Conservation (phyloP, 37 sponge, comb jelly and placozoan genomes). For the Sycon ciliatum region DNA sequence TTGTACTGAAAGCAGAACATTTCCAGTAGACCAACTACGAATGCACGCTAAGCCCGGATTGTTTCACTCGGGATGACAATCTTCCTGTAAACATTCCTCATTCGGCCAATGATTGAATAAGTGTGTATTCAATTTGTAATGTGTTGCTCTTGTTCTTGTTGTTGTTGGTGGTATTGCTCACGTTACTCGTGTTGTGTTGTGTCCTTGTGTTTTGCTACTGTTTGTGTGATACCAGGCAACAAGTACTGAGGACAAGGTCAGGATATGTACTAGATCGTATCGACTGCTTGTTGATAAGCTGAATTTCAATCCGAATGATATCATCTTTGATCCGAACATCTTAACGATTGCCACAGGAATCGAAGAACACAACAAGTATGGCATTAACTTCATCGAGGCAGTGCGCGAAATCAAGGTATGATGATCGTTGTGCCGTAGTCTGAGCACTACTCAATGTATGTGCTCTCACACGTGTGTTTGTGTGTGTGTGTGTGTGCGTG, state of each 20-base stretch:
- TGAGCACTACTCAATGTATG: too few species aligned
- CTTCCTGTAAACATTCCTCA: too few species aligned
- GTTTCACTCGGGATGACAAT: too few species aligned
- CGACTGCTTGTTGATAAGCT: slow-evolving; percentile 58
- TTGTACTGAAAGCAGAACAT: too few species aligned
- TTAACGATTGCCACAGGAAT: slow-evolving; percentile 97
- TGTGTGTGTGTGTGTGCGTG: too few species aligned
- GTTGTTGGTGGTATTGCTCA: neutral
- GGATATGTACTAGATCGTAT: slow-evolving; percentile 82
- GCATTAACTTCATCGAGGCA: slow-evolving; percentile 71
- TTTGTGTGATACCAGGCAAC: slow-evolving; percentile 74
- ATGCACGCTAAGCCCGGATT: too few species aligned
- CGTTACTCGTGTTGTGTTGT: neutral
- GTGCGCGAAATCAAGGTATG: slow-evolving; percentile 71
- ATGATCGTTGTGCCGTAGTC: too few species aligned
- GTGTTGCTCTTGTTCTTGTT: neutral
- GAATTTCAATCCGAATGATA: slow-evolving; percentile 92
- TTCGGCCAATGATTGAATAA: too few species aligned
- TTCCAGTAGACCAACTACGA: too few species aligned
- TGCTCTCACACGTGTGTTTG: too few species aligned
- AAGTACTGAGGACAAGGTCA: slow-evolving; percentile 53
- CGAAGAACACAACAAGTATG: slow-evolving; percentile 91
- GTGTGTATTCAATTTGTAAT: too few species aligned
- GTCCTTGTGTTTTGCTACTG: neutral
- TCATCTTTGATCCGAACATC: slow-evolving; percentile 99